Evolutionary conservation across 2,797 vertebrate genomes (phyloP).

Genomic region (Protosalanx chinensis): DNA sequence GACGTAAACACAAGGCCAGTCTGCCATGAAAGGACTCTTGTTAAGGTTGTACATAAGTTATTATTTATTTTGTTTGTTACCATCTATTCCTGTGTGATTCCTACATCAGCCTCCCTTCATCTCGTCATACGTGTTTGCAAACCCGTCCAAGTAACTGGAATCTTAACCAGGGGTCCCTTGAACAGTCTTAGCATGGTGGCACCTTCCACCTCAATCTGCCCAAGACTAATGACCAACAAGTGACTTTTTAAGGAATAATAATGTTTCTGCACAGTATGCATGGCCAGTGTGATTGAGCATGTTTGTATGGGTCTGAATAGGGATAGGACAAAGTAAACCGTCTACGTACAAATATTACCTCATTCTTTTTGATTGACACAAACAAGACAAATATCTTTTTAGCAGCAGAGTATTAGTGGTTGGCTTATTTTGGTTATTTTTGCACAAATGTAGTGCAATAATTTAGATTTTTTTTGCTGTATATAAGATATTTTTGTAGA

Average conservation of each 20-base stretch:
- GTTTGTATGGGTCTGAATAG: slow-evolving; percentile 68
- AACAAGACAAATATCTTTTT: slow-evolving; percentile 70
- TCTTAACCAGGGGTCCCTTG: slow-evolving; percentile 40
- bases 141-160: slow-evolving; percentile 51
- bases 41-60: slow-evolving; percentile 82
- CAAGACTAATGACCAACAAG: slow-evolving; percentile 18
- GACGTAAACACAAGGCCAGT: slow-evolving; percentile 56
- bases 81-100: slow-evolving; percentile 34
- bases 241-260: slow-evolving; percentile 39
- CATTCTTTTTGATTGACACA: slow-evolving; percentile 90
- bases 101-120: slow-evolving; percentile 36
- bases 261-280: slow-evolving; percentile 61
- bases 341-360: slow-evolving; percentile 99
- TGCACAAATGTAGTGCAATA: slow-evolving; percentile 85
- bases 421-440: slow-evolving; percentile 72
- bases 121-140: slow-evolving; percentile 39
- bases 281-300: slow-evolving; percentile 65
- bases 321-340: slow-evolving; percentile 71
- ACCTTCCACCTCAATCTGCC: slow-evolving; percentile 21
- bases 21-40: slow-evolving; percentile 36
- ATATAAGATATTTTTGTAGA: slow-evolving; percentile 90
- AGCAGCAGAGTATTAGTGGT: slow-evolving; percentile 77
- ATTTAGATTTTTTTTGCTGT: slow-evolving; percentile 79
- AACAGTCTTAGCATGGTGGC: slow-evolving; percentile 36
- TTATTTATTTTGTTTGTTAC: slow-evolving; percentile 71